phyloP scores from a whole-genome alignment of 2,888 invertebrate genomes.

The Chrysomela aeneicollis region DNA sequence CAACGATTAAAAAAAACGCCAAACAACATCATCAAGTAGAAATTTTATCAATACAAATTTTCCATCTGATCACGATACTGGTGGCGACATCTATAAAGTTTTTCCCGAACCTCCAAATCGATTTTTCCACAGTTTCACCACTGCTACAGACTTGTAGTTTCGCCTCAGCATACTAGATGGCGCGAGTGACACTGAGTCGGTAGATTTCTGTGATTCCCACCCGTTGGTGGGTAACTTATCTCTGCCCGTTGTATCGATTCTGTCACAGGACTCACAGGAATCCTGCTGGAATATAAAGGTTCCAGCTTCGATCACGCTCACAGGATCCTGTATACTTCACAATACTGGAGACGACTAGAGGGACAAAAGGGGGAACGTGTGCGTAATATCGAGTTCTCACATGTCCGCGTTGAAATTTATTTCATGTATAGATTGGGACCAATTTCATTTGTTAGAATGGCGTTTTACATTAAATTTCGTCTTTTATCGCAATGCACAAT shows the following conservation, averaged over 20 bases:
- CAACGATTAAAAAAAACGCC: too few relatives aligned
- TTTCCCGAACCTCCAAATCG: background rate
- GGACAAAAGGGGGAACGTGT: constrained; percentile 15
- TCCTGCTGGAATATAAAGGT: constrained; percentile 19
- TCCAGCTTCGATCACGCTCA: constrained; percentile 12
- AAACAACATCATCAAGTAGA: too few relatives aligned
- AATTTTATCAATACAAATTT: too few relatives aligned
- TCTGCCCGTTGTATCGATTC: too few relatives aligned
- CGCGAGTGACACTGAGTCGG: background rate
- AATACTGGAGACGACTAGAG: constrained; percentile 20
- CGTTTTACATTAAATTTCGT: background rate
- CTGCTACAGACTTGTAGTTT: background rate
- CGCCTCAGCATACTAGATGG: constrained; percentile 1
- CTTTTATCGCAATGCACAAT: background rate
- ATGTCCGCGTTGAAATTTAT: constrained; percentile 26
- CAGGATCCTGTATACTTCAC: constrained; percentile 23
- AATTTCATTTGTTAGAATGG: constrained; percentile 19
- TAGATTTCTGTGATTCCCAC: background rate
- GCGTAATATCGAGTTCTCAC: constrained; percentile 31
- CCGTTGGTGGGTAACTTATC: too few relatives aligned
- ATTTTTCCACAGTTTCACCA: background rate
- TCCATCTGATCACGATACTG: background rate
- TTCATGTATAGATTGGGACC: constrained; percentile 9
- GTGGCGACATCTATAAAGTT: background rate
- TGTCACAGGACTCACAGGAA: background rate